Evolutionary conservation across 2,797 vertebrate genomes (phyloP).

Genomic region (Luscinia megarhynchos): DNA sequence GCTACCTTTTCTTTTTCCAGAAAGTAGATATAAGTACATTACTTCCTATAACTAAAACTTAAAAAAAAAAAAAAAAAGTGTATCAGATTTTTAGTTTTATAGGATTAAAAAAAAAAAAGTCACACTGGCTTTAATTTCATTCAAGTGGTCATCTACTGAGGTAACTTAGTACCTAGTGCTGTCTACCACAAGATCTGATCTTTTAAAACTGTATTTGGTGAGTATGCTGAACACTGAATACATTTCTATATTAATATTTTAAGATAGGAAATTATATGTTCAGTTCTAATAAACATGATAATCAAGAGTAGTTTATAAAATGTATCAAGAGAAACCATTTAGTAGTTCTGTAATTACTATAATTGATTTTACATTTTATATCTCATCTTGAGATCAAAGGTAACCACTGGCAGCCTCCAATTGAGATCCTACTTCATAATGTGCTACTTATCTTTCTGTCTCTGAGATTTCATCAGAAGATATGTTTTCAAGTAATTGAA

Average conservation of each 20-base stretch:
- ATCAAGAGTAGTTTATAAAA: not conserved
- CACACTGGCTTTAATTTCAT: not conserved
- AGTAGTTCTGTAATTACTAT: not conserved
- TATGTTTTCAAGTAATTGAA: not conserved
- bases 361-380: not conserved
- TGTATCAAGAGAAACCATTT: not conserved
- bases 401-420: not conserved
- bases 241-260: not conserved
- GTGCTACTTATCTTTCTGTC: not conserved
- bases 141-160: not conserved
- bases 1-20: not conserved
- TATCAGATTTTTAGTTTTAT: not conserved
- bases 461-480: not conserved
- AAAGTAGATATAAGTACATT: not conserved
- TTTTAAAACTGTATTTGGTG: not conserved
- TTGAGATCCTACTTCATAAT: not conserved
- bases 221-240: not conserved
- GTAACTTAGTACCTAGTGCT: not conserved
- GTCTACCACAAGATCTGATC: not conserved
- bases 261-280: not conserved
- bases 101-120: not conserved
- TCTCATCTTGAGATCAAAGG: slow-evolving; percentile 24
- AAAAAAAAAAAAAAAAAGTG: not conserved
- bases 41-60: not conserved
- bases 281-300: not conserved